phyloP scores from a whole-genome alignment of 2,888 invertebrate genomes.

The Acleris emargana region DNA sequence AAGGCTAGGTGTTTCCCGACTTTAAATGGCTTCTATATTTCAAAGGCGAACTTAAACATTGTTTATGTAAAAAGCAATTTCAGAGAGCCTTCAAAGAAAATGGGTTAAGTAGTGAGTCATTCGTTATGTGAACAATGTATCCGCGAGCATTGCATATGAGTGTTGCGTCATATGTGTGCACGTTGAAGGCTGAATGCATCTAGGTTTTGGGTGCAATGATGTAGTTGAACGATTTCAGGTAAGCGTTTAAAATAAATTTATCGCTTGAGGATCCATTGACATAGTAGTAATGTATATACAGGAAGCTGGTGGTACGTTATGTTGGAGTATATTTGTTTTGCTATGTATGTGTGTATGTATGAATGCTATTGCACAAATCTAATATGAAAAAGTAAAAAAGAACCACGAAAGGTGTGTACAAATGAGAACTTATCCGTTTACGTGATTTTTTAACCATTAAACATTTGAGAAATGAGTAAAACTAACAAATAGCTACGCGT shows the following conservation, averaged over 20 bases:
- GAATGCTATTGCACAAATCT: too few species aligned
- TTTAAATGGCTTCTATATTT: slow-evolving; percentile 56
- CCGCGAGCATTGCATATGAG: slow-evolving; percentile 53
- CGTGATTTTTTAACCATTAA: too few species aligned
- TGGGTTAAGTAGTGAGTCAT: slow-evolving; percentile 48
- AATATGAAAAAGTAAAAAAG: too few species aligned
- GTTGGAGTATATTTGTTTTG: too few species aligned
- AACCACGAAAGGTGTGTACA: too few species aligned
- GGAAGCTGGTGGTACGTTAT: too few species aligned
- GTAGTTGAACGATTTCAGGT: neutral
- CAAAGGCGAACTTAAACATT: slow-evolving; percentile 5
- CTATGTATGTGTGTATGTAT: too few species aligned
- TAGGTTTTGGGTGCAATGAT: slow-evolving; percentile 2
- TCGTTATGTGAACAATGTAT: slow-evolving; percentile 63
- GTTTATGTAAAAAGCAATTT: slow-evolving; percentile 20
- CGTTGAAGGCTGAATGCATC: slow-evolving; percentile 44
- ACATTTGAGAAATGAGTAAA: too few species aligned
- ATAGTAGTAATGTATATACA: too few species aligned
- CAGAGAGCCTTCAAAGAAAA: slow-evolving; percentile 59
- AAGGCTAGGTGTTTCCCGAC: slow-evolving; percentile 49
- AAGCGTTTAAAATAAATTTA: neutral
- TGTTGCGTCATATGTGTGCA: slow-evolving; percentile 51
- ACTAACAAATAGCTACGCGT: too few species aligned
- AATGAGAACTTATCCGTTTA: too few species aligned
- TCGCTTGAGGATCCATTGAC: neutral